Evolutionary conservation across 2,113 vertebrate genomes (phyloP), one percentile per base, ranked within the genome.

Genomic region (Paradisaea rubra): DNA sequence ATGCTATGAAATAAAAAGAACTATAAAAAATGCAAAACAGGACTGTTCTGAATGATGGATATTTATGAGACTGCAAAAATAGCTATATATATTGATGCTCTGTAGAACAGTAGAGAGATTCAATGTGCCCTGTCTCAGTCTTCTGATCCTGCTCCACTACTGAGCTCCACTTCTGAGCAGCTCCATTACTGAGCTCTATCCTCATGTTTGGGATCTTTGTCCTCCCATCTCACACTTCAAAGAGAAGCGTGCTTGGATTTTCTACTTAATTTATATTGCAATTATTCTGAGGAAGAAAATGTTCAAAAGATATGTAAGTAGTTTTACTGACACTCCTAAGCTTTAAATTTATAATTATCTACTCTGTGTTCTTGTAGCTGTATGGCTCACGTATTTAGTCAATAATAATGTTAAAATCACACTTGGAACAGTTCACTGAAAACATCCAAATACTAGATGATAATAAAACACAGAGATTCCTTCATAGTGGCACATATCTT

Each of bases 121-220:
- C 39, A 68, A 1, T 15, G 33, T 18, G 19, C 23, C 35, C 35
- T 35, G 15, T 27, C 61, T 37, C 60, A 35, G 13, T 19, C 35
- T 85, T 35, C 30, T 3, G 9, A 35, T 22, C 9, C 37, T 28
- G 17, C 23, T 65, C 11, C 35, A 18, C 2, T 2, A 7, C 9
- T 0, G 1, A 70, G 27, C 31, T 49, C 24, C 35, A 35, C 35
- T 35, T 35, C 35, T 35, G 35, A 35, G 52, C 19, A 52, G 37
- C 49, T 56, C 11, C 35, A 18, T 1, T 2, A 7, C 9, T 0
- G 1, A 70, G 27, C 31, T 49, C 24, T 25, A 33, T 64, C 57
- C 33, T 66, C 53, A 30, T 6, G 8, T 60, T 50, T 64, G 7
- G n/a, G 13, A 33, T 68, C 72, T n/a, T 45, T 10, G 9, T 42